Base-by-base conservation (phyloP, 1,140 invertebrate genomes). In the Pristionchus pacificus region DNA sequence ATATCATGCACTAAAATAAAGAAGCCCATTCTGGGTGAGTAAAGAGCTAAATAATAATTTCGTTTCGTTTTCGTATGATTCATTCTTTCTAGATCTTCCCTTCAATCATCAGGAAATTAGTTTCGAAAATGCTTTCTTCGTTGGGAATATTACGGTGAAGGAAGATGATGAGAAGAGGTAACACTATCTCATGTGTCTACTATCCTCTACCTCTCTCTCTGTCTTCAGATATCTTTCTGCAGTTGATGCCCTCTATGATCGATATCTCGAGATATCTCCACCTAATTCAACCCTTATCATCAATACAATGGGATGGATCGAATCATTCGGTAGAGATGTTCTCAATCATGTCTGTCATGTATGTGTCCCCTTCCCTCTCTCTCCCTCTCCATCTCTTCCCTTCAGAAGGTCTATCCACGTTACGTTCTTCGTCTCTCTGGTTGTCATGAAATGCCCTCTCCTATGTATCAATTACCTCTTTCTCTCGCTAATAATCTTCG, bases 231-330 rank as follows among this genome's bases (percentile, higher is more conserved):
- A 49, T 49, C 6, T 49, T 10, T 49, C 6, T 10, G 19, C 38
- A 10, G 38, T 49, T 49, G 6, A 10, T 10, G 6, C 38, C 38
- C 6, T 10, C 19, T 49, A 19, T 49, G 38, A 19, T 6, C 6
- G 38, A 49, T 19, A 49, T 19, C 6, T 49, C 19, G 38, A 49
- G 6, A 49, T 6, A 49, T 49, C 38, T 49, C 38, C 38, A 49
- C 62, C 63, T 15, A 64, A 59, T 27, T 60, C 70, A 0, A 58
- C 66, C 13, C 32, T 66, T 19, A 60, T 72, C 6, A 49, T 72
- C 32, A 72, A 72, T 62, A 55, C 70, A 28, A 65, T 72, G 63
- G 70, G 70, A 19, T 72, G 70, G 70, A 28, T 72, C 6, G 49
- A 60, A 25, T 59, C 55, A 24, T 60, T 10, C 60, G n/a, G n/a